Evolutionary conservation across 2,113 vertebrate genomes (phyloP).

Genomic region (Vulpes lagopus): DNA sequence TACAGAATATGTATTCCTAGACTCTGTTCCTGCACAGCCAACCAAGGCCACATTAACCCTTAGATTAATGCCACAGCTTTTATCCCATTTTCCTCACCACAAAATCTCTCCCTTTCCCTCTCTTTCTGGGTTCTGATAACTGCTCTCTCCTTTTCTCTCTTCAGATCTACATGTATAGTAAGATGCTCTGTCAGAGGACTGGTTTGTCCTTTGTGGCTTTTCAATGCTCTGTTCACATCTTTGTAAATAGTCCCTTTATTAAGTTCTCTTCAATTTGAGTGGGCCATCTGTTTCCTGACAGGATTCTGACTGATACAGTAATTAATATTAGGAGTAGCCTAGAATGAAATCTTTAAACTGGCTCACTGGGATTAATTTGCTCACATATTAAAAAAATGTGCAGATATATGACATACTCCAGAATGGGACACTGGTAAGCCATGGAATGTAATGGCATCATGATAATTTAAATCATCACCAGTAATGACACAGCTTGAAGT

Average conservation of each 20-base stretch:
- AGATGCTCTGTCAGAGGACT: background rate
- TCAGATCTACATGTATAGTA: background rate
- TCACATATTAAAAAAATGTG: background rate
- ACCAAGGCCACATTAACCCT: background rate
- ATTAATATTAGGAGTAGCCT: background rate
- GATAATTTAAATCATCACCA: background rate
- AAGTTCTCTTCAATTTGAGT: background rate
- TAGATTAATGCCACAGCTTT: background rate
- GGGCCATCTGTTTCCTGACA: background rate
- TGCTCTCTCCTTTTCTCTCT: background rate
- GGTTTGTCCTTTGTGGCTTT: background rate
- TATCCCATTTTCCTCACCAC: rapidly evolving
- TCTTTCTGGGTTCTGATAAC: background rate
- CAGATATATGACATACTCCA: background rate
- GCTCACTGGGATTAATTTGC: background rate
- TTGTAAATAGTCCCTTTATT: background rate
- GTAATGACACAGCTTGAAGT: too few species aligned
- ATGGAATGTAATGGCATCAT: rapidly evolving
- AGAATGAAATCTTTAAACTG: background rate
- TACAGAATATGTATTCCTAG: background rate
- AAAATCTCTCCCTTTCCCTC: background rate
- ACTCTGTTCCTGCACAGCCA: background rate
- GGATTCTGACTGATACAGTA: background rate
- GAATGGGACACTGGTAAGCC: background rate
- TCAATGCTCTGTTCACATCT: too few species aligned